Conservation (phyloP, 2,888 invertebrate species). For the Rhopalosiphum nymphaeae region DNA sequence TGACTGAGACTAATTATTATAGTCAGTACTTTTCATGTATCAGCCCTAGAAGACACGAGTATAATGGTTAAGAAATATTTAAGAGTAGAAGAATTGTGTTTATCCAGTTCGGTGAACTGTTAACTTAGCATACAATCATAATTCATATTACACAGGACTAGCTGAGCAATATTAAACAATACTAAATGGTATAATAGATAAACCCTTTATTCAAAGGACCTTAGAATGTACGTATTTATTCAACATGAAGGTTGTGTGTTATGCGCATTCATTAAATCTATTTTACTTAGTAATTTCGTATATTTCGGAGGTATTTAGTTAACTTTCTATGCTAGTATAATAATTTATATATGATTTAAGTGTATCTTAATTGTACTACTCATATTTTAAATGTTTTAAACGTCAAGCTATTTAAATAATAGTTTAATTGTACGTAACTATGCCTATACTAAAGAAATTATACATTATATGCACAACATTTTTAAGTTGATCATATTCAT, state of each 20-base stretch:
- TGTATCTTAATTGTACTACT: not conserved
- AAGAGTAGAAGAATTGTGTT: not conserved
- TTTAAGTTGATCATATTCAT: not conserved
- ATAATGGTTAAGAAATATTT: not conserved
- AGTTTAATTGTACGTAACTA: not conserved
- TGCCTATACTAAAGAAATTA: not conserved
- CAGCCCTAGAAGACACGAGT: not conserved
- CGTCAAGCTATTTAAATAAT: not conserved
- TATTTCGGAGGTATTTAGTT: not conserved
- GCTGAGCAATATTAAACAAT: not conserved
- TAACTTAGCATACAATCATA: conserved; percentile 4
- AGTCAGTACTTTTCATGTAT: not conserved
- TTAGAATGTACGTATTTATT: conserved; percentile 7
- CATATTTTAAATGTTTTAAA: not conserved
- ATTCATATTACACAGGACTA: not conserved
- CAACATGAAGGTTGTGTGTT: not conserved
- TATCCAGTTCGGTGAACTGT: not conserved
- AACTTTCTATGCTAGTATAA: not conserved
- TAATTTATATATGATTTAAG: not conserved
- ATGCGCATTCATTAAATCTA: not conserved
- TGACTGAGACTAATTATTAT: not conserved
- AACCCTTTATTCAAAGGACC: not conserved
- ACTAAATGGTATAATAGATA: not conserved
- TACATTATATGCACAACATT: not conserved
- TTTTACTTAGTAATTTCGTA: not conserved